Percentiles rank a stretch among this genome's conserved stretches.
These are phyloP conservation scores for Chloroceryle amazona DNA, from an alignment of 2,797 vertebrate species.

Conservation along the genomic window DNA sequence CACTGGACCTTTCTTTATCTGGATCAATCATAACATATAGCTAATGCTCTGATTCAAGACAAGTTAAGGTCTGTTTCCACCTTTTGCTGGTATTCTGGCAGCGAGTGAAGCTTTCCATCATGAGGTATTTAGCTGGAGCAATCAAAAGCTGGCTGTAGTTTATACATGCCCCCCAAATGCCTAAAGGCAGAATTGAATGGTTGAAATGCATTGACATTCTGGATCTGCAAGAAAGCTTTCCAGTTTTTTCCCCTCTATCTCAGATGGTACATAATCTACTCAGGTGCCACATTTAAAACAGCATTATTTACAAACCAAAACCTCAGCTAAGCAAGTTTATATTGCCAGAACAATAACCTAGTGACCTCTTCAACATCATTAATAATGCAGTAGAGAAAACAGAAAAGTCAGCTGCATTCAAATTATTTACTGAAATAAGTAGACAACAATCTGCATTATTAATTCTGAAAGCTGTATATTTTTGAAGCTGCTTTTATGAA, in stretches of 20 bases:
- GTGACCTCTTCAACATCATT: constrained; percentile 3
- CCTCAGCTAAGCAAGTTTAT: not conserved
- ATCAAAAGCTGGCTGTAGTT: not conserved
- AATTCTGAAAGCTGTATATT: constrained; percentile 28
- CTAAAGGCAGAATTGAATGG: not conserved
- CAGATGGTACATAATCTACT: not conserved
- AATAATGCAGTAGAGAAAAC: constrained; percentile 49
- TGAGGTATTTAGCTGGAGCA: not conserved
- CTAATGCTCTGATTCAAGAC: not conserved
- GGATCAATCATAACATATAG: not conserved
- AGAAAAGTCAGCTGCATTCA: constrained; percentile 35
- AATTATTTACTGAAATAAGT: constrained; percentile 61
- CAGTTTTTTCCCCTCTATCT: not conserved
- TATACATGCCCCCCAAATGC: not conserved
- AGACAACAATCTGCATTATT: constrained; percentile 30
- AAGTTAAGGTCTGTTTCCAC: not conserved
- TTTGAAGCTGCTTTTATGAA: not conserved
- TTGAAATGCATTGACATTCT: not conserved
- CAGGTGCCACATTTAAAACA: not conserved
- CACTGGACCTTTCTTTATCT: not conserved
- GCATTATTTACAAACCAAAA: not conserved
- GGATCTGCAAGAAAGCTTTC: not conserved
- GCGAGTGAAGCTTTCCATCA: not conserved
- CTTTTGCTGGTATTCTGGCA: not conserved
- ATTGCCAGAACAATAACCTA: constrained; percentile 22